Evolutionary conservation across 2,797 vertebrate genomes (phyloP).

Genomic region (Molossus alvarezi): DNA sequence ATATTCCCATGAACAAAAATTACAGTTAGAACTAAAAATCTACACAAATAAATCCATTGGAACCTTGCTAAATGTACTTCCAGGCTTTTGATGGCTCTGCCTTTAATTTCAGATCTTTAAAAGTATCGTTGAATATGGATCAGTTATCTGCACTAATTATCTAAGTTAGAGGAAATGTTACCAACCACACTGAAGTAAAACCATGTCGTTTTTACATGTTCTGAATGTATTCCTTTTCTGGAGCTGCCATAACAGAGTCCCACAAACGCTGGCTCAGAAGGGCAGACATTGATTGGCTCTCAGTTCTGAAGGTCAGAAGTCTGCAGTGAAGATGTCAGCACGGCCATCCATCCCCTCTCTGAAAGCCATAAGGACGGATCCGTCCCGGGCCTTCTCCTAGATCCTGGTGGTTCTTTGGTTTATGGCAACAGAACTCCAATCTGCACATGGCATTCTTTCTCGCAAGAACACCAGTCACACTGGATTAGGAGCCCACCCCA

Average conservation of each 20-base stretch:
- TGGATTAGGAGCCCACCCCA: neutral
- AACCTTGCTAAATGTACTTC: slow-evolving; percentile 15
- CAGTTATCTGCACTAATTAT: neutral
- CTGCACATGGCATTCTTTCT: neutral
- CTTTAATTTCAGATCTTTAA: neutral
- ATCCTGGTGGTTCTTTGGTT: neutral
- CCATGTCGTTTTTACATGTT: neutral
- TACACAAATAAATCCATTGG: neutral
- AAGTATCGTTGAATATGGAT: neutral
- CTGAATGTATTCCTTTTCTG: neutral
- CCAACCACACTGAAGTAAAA: neutral
- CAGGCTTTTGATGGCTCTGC: neutral
- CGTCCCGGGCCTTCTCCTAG: neutral
- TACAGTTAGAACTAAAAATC: neutral
- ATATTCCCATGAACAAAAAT: neutral
- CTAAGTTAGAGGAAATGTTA: neutral
- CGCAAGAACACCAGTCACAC: neutral
- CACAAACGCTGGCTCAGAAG: neutral
- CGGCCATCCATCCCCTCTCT: accelerated
- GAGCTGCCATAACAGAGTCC: neutral
- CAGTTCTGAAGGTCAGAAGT: neutral
- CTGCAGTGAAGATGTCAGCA: neutral
- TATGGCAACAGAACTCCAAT: neutral
- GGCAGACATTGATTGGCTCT: neutral
- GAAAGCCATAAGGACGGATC: too few relatives aligned